A percentile compares a stretch with the other conserved stretches of the same genome.
Evolutionary conservation across 2,113 vertebrate species (phyloP).

Genomic region (Centropus bengalensis): DNA sequence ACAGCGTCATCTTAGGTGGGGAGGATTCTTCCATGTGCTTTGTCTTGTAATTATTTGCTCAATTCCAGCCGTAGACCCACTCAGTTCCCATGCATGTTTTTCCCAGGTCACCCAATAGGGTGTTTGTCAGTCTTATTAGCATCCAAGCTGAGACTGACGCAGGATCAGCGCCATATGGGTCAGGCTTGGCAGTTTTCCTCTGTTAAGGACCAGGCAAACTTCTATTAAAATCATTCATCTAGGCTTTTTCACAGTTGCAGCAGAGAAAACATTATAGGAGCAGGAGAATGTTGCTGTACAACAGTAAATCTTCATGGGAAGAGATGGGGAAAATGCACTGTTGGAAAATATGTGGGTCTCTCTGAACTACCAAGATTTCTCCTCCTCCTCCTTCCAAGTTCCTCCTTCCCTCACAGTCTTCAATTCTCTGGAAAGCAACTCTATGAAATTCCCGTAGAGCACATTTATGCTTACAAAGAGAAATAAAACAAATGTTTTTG

Average conservation of each 20-base stretch:
- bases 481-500: background rate
- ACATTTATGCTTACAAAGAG: background rate
- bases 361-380: background rate
- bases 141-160: background rate
- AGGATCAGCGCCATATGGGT: background rate
- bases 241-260: background rate
- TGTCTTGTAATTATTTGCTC: background rate
- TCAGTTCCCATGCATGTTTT: background rate
- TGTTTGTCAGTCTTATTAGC: background rate
- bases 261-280: background rate
- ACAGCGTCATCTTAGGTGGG: rapidly evolving
- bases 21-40: background rate
- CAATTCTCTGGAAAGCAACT: background rate
- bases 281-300: background rate
- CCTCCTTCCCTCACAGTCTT: background rate
- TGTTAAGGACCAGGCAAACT: background rate
- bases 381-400: too few species aligned
- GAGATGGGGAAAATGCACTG: background rate
- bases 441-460: background rate
- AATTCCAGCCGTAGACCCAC: background rate
- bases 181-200: background rate
- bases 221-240: background rate
- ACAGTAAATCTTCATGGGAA: background rate
- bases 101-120: background rate
- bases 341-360: background rate